Conservation (phyloP, 2,888 invertebrate species). For the Pseudococcus jackbeardsleyi region DNA sequence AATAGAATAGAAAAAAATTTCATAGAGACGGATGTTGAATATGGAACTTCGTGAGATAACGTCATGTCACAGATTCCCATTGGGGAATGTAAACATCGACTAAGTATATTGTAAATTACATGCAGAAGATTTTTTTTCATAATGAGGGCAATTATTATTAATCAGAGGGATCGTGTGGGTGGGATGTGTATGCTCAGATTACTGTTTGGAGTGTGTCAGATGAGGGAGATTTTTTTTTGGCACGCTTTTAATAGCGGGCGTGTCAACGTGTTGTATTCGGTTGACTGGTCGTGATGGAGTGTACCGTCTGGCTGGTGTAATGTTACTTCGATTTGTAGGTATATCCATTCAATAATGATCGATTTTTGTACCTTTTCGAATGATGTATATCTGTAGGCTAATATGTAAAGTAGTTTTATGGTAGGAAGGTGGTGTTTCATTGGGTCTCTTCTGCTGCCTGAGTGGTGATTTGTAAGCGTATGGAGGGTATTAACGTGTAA, state of each 20-base stretch:
- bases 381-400: not conserved
- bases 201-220: not conserved
- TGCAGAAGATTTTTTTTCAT: not conserved
- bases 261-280: not conserved
- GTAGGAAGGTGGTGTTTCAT: not conserved
- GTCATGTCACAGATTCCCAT: not conserved
- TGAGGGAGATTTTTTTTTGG: not conserved
- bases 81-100: not conserved
- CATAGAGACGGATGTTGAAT: not conserved
- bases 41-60: conserved; percentile 22
- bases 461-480: not conserved
- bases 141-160: not conserved
- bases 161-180: not conserved
- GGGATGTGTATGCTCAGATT: not conserved
- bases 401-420: conserved; percentile 17
- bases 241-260: not conserved
- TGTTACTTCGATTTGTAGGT: not conserved
- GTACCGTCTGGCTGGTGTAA: not conserved
- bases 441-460: not conserved
- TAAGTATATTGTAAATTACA: not conserved
- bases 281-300: not conserved
- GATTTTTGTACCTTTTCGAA: not conserved
- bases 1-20: not conserved
- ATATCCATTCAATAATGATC: not conserved
- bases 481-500: conserved; percentile 2